A percentile compares a stretch with the other conserved stretches of the same genome.
Evolutionary conservation across 2,797 vertebrate species (phyloP).

Genomic region (Microctenopoma stevenorrisi): DNA sequence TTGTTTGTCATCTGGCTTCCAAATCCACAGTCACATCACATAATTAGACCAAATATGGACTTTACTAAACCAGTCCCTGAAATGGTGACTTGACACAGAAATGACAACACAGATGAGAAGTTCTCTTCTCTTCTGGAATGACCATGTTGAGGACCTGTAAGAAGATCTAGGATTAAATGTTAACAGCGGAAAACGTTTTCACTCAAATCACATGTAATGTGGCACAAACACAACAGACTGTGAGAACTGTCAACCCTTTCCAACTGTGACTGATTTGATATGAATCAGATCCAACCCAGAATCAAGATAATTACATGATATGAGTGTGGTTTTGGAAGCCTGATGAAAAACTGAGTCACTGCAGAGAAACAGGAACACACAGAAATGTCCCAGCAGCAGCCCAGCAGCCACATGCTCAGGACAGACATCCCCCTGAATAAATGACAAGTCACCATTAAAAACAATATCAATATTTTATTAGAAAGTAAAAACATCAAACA

Average conservation of each 20-base stretch:
- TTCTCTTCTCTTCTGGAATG: background rate
- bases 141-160: background rate
- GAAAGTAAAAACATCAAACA: constrained; percentile 36
- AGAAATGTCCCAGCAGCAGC: background rate
- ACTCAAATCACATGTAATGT: constrained; percentile 1
- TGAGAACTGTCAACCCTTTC: constrained; percentile 9
- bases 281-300: background rate
- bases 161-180: background rate
- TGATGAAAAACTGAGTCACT: constrained; percentile 9
- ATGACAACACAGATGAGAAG: background rate
- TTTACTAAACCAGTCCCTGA: background rate
- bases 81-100: background rate
- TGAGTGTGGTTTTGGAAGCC: constrained; percentile 7
- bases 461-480: constrained; percentile 63
- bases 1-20: background rate
- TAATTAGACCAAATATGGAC: background rate
- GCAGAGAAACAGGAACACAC: background rate
- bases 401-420: background rate
- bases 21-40: background rate
- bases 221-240: constrained; percentile 5
- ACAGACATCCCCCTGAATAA: constrained; percentile 25
- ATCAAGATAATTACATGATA: constrained; percentile 30
- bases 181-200: background rate
- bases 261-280: constrained; percentile 13
- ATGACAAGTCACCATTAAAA: constrained; percentile 38